Conservation (phyloP, 2,113 vertebrate species). For the Peromyscus californicus region DNA sequence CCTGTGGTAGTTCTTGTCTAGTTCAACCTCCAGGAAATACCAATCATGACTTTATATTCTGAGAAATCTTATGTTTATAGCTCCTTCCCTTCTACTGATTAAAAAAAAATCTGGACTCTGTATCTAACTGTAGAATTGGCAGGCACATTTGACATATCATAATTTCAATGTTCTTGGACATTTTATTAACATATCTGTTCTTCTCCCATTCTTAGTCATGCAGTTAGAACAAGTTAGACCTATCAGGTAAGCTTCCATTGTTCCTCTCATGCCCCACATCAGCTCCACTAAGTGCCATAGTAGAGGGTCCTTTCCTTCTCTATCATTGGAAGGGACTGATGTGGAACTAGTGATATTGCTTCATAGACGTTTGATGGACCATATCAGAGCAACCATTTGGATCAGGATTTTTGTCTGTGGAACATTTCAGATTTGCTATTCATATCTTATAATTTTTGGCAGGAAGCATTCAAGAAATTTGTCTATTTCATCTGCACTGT, state of each 20-base stretch:
- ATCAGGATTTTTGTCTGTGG: neutral
- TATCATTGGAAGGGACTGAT: neutral
- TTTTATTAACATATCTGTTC: neutral
- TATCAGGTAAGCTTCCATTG: neutral
- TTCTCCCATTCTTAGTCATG: neutral
- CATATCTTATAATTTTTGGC: neutral
- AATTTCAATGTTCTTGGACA: neutral
- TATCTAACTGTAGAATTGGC: neutral
- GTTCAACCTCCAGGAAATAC: neutral
- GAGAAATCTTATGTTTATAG: neutral
- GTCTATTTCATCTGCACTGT: neutral
- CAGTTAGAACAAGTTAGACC: neutral
- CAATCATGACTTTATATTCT: neutral
- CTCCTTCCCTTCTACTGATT: neutral
- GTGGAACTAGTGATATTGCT: neutral
- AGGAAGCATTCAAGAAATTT: neutral
- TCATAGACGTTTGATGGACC: neutral
- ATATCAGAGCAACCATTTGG: neutral
- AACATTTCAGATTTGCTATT: neutral
- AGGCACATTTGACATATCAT: neutral
- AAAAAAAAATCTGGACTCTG: neutral
- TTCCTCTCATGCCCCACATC: neutral
- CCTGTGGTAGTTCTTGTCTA: neutral
- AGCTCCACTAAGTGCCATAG: neutral
- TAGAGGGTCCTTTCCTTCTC: neutral